Evolutionary conservation across 2,888 invertebrate genomes (phyloP).

Genomic region (Acrocyrtus sp.): DNA sequence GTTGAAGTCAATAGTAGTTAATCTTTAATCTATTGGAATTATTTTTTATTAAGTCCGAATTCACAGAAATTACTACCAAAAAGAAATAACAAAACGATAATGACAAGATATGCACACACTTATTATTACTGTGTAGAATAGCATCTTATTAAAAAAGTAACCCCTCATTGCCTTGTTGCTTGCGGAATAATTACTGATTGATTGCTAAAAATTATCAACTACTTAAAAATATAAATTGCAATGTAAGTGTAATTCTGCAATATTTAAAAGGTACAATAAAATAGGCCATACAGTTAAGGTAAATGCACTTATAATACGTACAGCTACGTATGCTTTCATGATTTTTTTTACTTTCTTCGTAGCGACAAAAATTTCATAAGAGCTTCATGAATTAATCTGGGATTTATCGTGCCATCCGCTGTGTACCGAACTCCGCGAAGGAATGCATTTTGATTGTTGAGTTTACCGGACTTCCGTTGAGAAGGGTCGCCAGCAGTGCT

Average conservation of each 20-base stretch:
- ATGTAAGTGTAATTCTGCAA: background rate
- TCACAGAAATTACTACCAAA: background rate
- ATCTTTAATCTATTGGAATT: background rate
- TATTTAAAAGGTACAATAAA: background rate
- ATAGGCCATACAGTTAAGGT: background rate
- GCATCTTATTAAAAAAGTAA: background rate
- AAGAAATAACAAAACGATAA: conserved; percentile 19
- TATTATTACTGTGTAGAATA: too few species aligned
- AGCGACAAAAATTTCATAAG: conserved; percentile 90
- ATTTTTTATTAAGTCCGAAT: background rate
- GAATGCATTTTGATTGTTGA: conserved; percentile 86
- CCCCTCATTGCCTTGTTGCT: background rate
- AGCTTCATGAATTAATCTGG: conserved; percentile 86
- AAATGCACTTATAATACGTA: background rate
- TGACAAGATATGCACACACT: conserved; percentile 38
- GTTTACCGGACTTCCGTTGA: conserved; percentile 80
- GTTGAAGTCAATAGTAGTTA: too few species aligned
- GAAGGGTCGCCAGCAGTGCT: conserved; percentile 10
- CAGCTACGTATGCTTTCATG: background rate
- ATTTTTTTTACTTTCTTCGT: conserved; percentile 21
- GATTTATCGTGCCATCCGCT: conserved; percentile 87
- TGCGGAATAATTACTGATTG: background rate
- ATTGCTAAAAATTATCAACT: background rate
- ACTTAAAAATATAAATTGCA: background rate
- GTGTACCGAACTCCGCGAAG: conserved; percentile 88